Evolutionary conservation across 2,888 invertebrate genomes (phyloP), one percentile per base, ranked within the genome.

Genomic region (Alentia gelatinosa): DNA sequence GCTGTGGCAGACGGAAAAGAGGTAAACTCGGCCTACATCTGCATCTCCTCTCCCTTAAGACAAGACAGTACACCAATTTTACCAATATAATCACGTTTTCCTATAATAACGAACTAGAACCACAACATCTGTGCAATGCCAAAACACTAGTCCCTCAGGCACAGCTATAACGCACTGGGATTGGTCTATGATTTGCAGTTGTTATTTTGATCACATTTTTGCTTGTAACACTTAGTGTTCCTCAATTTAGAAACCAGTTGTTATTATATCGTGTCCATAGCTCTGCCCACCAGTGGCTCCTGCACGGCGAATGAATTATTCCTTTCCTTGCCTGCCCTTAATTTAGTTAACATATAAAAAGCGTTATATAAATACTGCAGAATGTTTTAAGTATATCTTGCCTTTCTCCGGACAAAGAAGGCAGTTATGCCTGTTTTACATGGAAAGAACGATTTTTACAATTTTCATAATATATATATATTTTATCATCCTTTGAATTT

Each of bases 21-120:
- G 90, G 90, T 90, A 90, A 89, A 63, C 63, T 86, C 86, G 15
- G n/a, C 42, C 12, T 50, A 42, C 26, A 86, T 86, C 86, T 86
- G 47, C 50, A 50, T 47, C 86, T 86, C 47, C 26, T 50, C 37
- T 88, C 88, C 37, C 26, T 47, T 88, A 37, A 88, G 68, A 68
- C 26, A 68, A 68, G 33, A 68, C 1, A 68, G 30, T 1, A 56
- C 56, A 56, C 56, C 56, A 56, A 56, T 56, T 56, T 42, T 56
- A n/a, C 56, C 56, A 12, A 56, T 56, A 56, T n/a, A n/a, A n/a
- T 56, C 56, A 19, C 56, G n/a, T 1, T 56, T 56, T 19, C 23
- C 23, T 56, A 56, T 56, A 56, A 56, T 56, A n/a, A 3, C n/a
- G 19, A n/a, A 19, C 68, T 68, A 68, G 68, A 26, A 19, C 26